These are phyloP conservation scores for Listronotus bonariensis DNA, from an alignment of 1,140 invertebrate genomes.

Conservation along the genomic window DNA sequence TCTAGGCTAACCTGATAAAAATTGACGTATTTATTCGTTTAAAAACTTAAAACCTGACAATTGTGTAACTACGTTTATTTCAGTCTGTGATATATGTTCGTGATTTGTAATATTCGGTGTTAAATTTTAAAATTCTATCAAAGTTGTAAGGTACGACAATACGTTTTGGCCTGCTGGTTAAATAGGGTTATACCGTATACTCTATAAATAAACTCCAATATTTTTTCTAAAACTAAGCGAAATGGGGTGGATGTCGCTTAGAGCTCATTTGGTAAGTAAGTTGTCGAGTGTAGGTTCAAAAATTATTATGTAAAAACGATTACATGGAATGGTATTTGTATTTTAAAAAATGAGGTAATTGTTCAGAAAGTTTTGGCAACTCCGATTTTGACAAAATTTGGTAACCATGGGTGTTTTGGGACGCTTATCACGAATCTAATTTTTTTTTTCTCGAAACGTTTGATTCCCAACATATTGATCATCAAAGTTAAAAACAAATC, in stretches of 20 bases:
- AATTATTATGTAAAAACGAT: no score
- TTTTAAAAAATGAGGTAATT: no score
- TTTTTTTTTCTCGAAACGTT: no score
- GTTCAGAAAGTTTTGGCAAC: no score
- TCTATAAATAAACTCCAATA: slow-evolving; percentile 13
- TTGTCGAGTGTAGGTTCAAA: no score
- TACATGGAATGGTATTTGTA: no score
- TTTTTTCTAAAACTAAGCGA: background rate
- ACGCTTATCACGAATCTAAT: no score
- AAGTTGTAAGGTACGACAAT: slow-evolving; percentile 15
- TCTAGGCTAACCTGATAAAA: slow-evolving; percentile 28
- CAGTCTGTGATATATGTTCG: slow-evolving; percentile 21
- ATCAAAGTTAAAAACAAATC: no score
- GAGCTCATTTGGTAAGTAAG: slow-evolving; percentile 58
- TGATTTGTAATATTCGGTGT: slow-evolving; percentile 14
- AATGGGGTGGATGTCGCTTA: slow-evolving; percentile 59
- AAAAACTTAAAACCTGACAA: slow-evolving; percentile 10
- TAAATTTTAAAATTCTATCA: slow-evolving; percentile 1
- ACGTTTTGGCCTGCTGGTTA: background rate
- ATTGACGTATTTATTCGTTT: slow-evolving; percentile 5
- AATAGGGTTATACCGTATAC: no score
- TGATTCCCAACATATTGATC: no score
- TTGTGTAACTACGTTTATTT: slow-evolving; percentile 5
- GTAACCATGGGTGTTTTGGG: no score
- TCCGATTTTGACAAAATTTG: no score